Evolutionary conservation across 2,113 vertebrate species (phyloP).

Genomic region (Hydrolagus affinis): DNA sequence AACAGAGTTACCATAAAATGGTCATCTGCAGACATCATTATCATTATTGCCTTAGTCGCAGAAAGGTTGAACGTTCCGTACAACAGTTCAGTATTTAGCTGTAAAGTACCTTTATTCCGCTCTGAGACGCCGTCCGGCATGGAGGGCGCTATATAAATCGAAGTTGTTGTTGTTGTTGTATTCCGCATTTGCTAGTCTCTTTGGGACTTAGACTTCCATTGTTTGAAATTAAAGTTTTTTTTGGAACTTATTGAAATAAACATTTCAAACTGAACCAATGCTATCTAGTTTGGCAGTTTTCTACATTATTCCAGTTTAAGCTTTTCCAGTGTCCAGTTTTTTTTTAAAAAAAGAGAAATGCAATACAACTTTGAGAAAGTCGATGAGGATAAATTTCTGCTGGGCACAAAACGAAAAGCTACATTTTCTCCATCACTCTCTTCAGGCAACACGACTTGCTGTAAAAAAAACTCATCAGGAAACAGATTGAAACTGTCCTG

Average conservation of each 20-base stretch:
- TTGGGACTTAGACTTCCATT: conserved; percentile 26
- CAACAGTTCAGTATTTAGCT: conserved; percentile 26
- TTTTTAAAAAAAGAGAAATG: background rate
- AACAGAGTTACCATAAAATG: conserved; percentile 28
- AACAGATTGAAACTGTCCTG: too few relatives aligned
- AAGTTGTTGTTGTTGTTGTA: too few relatives aligned
- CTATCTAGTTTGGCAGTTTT: conserved; percentile 33
- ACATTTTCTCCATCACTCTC: background rate
- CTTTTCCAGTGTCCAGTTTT: too few relatives aligned
- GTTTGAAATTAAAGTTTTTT: conserved; percentile 37
- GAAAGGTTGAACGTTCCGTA: conserved; percentile 2
- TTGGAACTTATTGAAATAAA: conserved; percentile 53
- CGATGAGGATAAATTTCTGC: background rate
- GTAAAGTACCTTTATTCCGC: conserved; percentile 19
- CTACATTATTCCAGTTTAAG: background rate
- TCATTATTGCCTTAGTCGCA: conserved; percentile 17
- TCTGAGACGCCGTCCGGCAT: too few relatives aligned
- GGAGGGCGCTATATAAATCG: too few relatives aligned
- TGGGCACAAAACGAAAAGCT: too few relatives aligned
- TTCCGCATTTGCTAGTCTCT: conserved; percentile 27
- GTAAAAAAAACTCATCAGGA: too few relatives aligned
- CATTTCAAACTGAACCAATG: conserved; percentile 64
- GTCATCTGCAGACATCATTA: conserved; percentile 9
- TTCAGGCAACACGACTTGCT: too few relatives aligned
- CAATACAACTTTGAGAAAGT: background rate